Conservation (phyloP, 2,113 vertebrate species). For the Pyxicephalus adspersus region DNA sequence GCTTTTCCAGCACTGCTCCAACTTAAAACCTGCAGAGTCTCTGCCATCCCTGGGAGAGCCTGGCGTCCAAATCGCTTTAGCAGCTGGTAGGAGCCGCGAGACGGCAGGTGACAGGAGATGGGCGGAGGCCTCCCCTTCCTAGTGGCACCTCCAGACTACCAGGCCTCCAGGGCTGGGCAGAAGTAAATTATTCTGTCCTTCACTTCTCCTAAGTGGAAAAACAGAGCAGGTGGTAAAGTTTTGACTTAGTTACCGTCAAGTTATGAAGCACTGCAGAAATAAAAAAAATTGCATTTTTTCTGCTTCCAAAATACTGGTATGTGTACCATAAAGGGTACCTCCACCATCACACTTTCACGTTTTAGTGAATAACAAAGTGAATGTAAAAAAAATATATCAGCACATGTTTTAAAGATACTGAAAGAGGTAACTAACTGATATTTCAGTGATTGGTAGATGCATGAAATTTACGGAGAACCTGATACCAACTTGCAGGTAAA, state of each 20-base stretch:
- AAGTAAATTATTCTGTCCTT: slow-evolving; percentile 5
- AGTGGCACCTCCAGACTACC: slow-evolving; percentile 33
- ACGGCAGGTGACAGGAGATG: slow-evolving; percentile 43
- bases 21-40: slow-evolving; percentile 16
- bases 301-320: no score
- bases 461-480: no score
- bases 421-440: no score
- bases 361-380: no score
- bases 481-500: no score
- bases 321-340: no score
- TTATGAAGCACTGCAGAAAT: no score
- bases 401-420: no score
- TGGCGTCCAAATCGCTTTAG: slow-evolving; percentile 32
- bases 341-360: no score
- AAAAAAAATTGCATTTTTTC: no score
- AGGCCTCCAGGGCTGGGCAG: neutral
- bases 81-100: slow-evolving; percentile 35
- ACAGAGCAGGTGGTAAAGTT: slow-evolving; percentile 6
- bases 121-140: slow-evolving; percentile 20
- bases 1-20: slow-evolving; percentile 29
- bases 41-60: slow-evolving; percentile 8
- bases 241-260: neutral
- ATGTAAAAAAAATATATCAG: no score
- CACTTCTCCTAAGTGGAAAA: neutral
- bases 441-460: no score